Evolutionary conservation across 2,113 vertebrate species (phyloP).

Genomic region (Cyprinodon variegatus): DNA sequence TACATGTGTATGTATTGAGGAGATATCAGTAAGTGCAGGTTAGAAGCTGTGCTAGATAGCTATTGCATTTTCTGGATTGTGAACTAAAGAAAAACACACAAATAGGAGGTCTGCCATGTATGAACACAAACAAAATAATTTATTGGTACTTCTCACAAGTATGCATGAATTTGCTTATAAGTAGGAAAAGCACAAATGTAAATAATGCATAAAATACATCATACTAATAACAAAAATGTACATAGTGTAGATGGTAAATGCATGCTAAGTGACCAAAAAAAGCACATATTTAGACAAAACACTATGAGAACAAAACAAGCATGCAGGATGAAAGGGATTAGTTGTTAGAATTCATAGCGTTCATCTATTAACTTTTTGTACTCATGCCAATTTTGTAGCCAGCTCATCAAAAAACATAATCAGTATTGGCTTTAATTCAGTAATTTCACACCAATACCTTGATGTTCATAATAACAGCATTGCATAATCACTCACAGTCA

Average conservation of each 20-base stretch:
- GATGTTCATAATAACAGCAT: not conserved
- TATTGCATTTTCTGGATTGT: not conserved
- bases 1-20: conserved; percentile 9
- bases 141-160: conserved; percentile 45
- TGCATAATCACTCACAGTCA: not conserved
- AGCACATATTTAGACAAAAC: conserved; percentile 11
- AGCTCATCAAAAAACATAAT: not conserved
- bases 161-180: conserved; percentile 14
- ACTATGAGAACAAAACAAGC: not conserved
- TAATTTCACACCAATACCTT: not conserved
- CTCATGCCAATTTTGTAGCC: not conserved
- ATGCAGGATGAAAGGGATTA: not conserved
- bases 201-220: conserved; percentile 27
- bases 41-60: not conserved
- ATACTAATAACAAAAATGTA: conserved; percentile 38
- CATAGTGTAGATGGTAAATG: conserved; percentile 44
- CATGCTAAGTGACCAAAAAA: conserved; percentile 11
- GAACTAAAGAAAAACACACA: conserved; percentile 34
- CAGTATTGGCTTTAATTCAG: not conserved
- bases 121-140: conserved; percentile 52
- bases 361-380: not conserved
- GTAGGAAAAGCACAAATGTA: conserved; percentile 20
- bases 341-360: not conserved
- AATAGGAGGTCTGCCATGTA: conserved; percentile 25
- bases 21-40: conserved; percentile 7